Evolutionary conservation across 2,888 invertebrate genomes (phyloP), one percentile per base, ranked within the genome.

Genomic region (Synergus gifuensis): DNA sequence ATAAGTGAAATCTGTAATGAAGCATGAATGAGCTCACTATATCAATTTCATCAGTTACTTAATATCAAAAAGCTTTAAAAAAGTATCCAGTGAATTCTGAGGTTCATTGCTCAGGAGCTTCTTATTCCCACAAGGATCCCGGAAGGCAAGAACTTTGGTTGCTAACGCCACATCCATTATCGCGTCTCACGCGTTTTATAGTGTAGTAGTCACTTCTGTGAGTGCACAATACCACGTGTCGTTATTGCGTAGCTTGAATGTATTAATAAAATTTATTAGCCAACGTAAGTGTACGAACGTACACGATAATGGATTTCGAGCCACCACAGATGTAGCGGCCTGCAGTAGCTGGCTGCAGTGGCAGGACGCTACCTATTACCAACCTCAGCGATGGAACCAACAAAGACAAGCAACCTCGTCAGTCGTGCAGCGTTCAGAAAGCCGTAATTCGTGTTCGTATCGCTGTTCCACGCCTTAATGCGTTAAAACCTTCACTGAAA

Each of bases 181-280:
- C 86, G 85, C 83, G 83, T 81, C 82, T 83, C 82, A 81, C 80
- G 82, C 84, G 80, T 82, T 88, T 89, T 88, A 89, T 88, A 86
- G 87, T 88, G 88, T 88, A 86, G 86, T 85, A 84, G 78, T 83
- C 81, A 84, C 82, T 83, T 83, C 67, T 81, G 49, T 76, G 79
- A 78, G 77, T 81, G 83, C 81, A 85, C 87, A 88, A 87, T 86
- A 83, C 86, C 81, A 83, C 79, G 85, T 87, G 83, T 88, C 87
- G 88, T 90, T 90, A 91, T 89, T 89, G 85, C 89, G 85, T 83
- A 86, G 85, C 86, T 86, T 87, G 88, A 89, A 89, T 90, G 90
- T 88, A 90, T 91, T 90, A 90, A 90, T 90, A 89, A 90, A 91
- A 90, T 91, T 90, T 90, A 91, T 90, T 89, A 87, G 88, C 84